These are phyloP conservation scores for Octodon degus DNA, from an alignment of 2,113 vertebrate species.

Conservation along the genomic window DNA sequence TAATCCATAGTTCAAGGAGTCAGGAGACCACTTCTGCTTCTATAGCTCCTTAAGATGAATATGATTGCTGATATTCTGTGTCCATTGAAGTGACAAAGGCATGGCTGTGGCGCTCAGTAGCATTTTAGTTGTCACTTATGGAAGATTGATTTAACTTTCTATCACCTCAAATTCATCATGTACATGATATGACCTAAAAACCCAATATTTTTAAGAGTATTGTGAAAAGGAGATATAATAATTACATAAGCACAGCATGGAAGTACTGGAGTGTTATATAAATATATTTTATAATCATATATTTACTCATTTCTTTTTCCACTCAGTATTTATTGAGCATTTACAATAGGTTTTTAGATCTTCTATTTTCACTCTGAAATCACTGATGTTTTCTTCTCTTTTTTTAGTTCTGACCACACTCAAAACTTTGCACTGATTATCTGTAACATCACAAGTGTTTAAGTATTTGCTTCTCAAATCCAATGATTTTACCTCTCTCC, in stretches of 20 bases:
- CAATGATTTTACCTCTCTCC: neutral
- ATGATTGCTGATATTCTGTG: neutral
- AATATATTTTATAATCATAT: neutral
- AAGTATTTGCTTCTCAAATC: neutral
- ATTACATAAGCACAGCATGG: neutral
- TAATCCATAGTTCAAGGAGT: neutral
- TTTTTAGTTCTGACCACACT: neutral
- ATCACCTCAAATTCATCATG: neutral
- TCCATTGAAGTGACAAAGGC: neutral
- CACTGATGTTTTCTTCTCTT: neutral
- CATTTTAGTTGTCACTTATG: neutral
- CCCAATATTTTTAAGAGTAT: neutral
- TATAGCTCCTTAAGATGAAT: neutral
- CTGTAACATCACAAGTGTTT: neutral
- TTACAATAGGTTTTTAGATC: neutral
- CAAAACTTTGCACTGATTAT: neutral
- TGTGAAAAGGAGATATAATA: neutral
- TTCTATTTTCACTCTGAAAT: neutral
- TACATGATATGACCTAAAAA: neutral
- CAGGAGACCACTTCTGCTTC: neutral
- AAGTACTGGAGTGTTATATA: neutral
- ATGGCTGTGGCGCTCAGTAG: neutral
- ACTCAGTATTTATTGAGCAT: neutral
- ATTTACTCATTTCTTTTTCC: neutral
- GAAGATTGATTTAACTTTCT: neutral